Evolutionary conservation across 2,797 vertebrate genomes (phyloP).

Genomic region (Protosalanx chinensis): DNA sequence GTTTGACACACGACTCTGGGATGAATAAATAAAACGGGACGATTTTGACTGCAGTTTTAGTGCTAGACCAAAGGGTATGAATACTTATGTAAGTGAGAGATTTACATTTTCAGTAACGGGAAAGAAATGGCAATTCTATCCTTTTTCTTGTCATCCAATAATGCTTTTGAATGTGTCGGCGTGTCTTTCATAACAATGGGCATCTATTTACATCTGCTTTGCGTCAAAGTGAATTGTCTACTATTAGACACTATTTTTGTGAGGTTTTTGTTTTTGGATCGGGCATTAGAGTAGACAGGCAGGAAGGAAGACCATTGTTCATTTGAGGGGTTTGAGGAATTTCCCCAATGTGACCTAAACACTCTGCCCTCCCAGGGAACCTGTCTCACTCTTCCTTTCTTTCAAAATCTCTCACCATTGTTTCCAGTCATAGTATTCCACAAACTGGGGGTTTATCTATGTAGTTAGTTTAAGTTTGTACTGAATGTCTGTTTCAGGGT

Average conservation of each 20-base stretch:
- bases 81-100: no score
- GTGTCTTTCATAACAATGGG: not conserved
- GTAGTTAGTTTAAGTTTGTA: not conserved
- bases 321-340: slow-evolving; percentile 41
- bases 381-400: slow-evolving; percentile 21
- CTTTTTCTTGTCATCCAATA: not conserved
- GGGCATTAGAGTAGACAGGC: slow-evolving; percentile 37
- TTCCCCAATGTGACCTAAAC: slow-evolving; percentile 38
- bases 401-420: slow-evolving; percentile 10
- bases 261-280: slow-evolving; percentile 28
- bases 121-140: no score
- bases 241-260: slow-evolving; percentile 14
- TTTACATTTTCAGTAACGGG: no score
- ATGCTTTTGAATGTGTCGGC: slow-evolving; percentile 1
- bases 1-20: no score
- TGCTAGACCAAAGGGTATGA: no score
- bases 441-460: not conserved
- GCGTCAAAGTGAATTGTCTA: slow-evolving; percentile 6
- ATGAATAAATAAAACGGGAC: no score
- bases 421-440: slow-evolving; percentile 7
- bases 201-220: slow-evolving; percentile 14
- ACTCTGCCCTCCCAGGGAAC: slow-evolving; percentile 38
- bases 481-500: not conserved
- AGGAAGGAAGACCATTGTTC: slow-evolving; percentile 68
- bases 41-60: no score